Base-by-base conservation (phyloP, 2,113 vertebrate genomes). In the Heterotis niloticus region DNA sequence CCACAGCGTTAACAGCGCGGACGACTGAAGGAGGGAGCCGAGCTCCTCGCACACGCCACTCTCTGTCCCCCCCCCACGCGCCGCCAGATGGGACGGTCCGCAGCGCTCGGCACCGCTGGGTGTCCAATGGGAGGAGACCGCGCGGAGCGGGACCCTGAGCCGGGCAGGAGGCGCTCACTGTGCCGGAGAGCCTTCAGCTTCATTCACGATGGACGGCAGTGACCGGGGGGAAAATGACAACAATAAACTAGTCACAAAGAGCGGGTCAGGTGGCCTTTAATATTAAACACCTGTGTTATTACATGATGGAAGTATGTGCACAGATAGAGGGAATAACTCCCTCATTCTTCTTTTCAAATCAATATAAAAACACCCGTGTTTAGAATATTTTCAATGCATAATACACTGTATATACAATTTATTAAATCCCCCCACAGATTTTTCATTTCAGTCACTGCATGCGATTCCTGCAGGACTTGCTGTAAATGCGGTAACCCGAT, bases 61-160 rank as follows among this genome's bases (percentile, higher is more conserved):
- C 73, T 74, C 23, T 80, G 81, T 60, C 85, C 89, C 94, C 94
- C 93, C 92, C 90, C 81, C 86, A 86, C 84, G 78, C 66, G 34
- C 80, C 78, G 82, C 85, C 77, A 89, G 96, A 94, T 96, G 95
- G 94, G 88, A 92, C 93, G 91, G 90, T 94, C 95, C 95, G 34
- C 34, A 79, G 78, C 78, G 88, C 88, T 90, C 89, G 90, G 86
- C 85, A 85, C 82, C 81, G 79, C 34, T 7, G 34, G 34, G 78
- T 84, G 85, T 80, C 96, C 94, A 96, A 96, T 96, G 91, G 87
- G 88, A 84, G 88, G 34, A 70, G 78, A 80, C 83, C 83, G 83
- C 82, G 80, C 85, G 60, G 84, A 91, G 86, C 87, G 83, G 85
- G 81, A 89, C 82, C 85, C 84, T 86, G 87, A 86, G 96, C 96